A percentile compares a stretch with the other conserved stretches of the same genome.
Evolutionary conservation across 1,140 invertebrate genomes (phyloP).

Genomic region (Eciton burchellii): DNA sequence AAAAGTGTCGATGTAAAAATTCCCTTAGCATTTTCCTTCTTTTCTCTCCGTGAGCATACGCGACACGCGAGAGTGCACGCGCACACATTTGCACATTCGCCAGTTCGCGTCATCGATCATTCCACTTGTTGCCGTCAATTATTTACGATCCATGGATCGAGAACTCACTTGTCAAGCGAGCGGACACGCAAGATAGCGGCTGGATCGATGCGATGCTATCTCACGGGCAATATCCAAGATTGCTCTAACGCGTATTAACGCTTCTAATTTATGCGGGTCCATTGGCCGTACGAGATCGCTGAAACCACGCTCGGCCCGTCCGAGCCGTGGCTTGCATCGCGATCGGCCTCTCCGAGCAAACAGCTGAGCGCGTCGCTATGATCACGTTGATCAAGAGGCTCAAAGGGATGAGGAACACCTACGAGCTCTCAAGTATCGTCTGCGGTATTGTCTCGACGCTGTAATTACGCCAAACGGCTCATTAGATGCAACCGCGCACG

Average conservation of each 20-base stretch:
- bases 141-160: conserved; percentile 10
- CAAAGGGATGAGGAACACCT: conserved; percentile 66
- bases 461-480: conserved; percentile 41
- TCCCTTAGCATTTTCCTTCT: too few relatives aligned
- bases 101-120: not conserved
- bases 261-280: conserved; percentile 78
- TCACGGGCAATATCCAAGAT: conserved; percentile 74
- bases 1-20: too few relatives aligned
- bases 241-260: conserved; percentile 76
- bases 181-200: conserved; percentile 49
- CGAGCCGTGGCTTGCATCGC: conserved; percentile 37
- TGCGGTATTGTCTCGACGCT: conserved; percentile 43
- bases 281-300: conserved; percentile 73
- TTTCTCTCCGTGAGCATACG: not conserved
- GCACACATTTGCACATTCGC: not conserved
- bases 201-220: conserved; percentile 42
- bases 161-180: not conserved
- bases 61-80: not conserved
- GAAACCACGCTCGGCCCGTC: conserved; percentile 57
- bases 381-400: conserved; percentile 73
- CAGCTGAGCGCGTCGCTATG: conserved; percentile 65
- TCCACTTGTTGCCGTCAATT: conserved; percentile 21
- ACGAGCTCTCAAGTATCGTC: conserved; percentile 43
- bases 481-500: not conserved
- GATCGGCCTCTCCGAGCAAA: conserved; percentile 67